Conservation (phyloP, 2,113 vertebrate species). For the Leucopsar rothschildi region DNA sequence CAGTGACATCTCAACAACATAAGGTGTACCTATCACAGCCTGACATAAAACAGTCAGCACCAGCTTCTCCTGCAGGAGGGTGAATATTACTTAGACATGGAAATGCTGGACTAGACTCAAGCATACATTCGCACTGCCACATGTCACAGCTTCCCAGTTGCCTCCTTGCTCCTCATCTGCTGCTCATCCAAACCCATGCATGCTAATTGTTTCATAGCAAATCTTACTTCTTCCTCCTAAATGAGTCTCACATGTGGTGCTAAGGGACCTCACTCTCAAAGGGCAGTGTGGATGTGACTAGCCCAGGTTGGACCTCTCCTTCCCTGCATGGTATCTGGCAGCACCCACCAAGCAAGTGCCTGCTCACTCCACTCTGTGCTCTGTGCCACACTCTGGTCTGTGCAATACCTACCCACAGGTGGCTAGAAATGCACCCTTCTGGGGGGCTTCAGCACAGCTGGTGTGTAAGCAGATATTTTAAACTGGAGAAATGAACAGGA, state of each 20-base stretch:
- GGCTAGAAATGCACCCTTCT: neutral
- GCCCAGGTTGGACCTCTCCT: neutral
- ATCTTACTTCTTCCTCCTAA: neutral
- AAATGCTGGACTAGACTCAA: neutral
- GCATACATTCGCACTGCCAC: neutral
- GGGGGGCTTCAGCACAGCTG: neutral
- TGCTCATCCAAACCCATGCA: neutral
- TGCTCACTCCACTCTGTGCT: neutral
- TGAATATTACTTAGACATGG: neutral
- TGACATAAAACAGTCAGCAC: neutral
- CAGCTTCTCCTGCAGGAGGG: neutral
- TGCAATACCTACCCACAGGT: no score
- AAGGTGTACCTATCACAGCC: neutral
- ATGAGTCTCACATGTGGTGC: fast-evolving
- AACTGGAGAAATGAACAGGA: neutral
- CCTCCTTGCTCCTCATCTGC: neutral
- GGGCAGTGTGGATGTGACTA: fast-evolving
- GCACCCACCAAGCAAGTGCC: neutral
- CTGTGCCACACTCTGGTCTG: neutral
- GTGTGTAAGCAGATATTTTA: neutral
- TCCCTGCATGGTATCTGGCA: neutral
- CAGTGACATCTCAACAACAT: fast-evolving
- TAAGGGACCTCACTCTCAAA: neutral
- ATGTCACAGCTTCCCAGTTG: neutral
- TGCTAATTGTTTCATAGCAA: neutral